These are phyloP conservation scores for Myotis davidii DNA, from an alignment of 2,113 vertebrate genomes.

Conservation along the genomic window DNA sequence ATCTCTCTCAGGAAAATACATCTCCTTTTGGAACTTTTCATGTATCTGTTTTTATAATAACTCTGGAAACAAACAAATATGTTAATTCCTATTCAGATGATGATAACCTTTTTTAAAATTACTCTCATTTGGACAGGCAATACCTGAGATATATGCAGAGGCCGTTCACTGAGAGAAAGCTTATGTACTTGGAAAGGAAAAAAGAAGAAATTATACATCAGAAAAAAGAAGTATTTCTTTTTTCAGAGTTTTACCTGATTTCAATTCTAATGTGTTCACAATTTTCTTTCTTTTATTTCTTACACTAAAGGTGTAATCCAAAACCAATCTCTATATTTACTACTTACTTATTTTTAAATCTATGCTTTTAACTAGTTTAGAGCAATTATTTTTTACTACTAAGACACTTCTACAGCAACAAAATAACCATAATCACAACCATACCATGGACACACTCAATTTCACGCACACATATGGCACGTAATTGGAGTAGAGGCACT, in stretches of 20 bases:
- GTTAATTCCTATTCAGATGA: not conserved
- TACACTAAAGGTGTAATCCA: not conserved
- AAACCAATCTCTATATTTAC: not conserved
- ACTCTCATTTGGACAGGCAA: not conserved
- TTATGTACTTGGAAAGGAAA: not conserved
- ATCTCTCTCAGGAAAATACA: not conserved
- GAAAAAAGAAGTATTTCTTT: not conserved
- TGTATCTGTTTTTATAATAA: not conserved
- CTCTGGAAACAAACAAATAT: not conserved
- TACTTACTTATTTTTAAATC: not conserved
- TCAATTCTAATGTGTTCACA: not conserved
- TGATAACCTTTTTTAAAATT: not conserved
- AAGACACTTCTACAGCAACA: not conserved
- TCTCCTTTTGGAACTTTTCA: not conserved
- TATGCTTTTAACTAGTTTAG: not conserved
- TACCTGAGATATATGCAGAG: not conserved
- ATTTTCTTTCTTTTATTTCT: not conserved
- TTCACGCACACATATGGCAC: too few relatives aligned
- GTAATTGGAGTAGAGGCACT: not conserved
- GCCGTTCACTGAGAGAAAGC: not conserved
- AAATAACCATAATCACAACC: not conserved
- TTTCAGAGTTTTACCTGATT: not conserved
- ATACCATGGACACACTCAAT: not conserved
- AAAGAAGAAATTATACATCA: not conserved
- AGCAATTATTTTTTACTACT: not conserved